Percentiles rank a stretch among this genome's conserved stretches.
These are phyloP conservation scores for Drosophila sordidula DNA, from an alignment of 2,888 invertebrate genomes.

Conservation along the genomic window DNA sequence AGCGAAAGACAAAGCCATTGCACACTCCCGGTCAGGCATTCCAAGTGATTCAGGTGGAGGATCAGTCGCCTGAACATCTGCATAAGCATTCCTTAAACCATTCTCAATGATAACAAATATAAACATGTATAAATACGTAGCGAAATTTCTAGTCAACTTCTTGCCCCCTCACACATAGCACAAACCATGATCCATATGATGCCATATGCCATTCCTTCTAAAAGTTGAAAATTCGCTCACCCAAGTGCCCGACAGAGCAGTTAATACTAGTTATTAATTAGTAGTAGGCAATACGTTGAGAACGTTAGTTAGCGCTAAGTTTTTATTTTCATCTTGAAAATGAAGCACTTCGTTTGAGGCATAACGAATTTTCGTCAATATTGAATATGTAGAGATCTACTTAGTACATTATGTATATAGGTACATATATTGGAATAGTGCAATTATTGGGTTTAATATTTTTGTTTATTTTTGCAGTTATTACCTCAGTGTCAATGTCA, in stretches of 20 bases:
- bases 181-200: slow-evolving; percentile 26
- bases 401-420: slow-evolving; percentile 2
- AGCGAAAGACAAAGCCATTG: slow-evolving; percentile 25
- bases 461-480: slow-evolving; percentile 30
- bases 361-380: slow-evolving; percentile 59
- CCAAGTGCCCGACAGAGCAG: slow-evolving; percentile 26
- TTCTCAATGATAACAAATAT: slow-evolving; percentile 49
- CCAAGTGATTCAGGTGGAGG: slow-evolving; percentile 19
- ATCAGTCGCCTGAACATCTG: slow-evolving; percentile 21
- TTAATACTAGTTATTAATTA: slow-evolving; percentile 36
- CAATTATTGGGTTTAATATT: slow-evolving; percentile 63
- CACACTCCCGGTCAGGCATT: slow-evolving; percentile 47
- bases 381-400: slow-evolving; percentile 8
- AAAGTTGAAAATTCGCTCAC: slow-evolving; percentile 59
- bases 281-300: slow-evolving; percentile 30
- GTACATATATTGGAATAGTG: slow-evolving; percentile 58
- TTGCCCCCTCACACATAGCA: slow-evolving; percentile 68
- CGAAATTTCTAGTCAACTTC: slow-evolving; percentile 83
- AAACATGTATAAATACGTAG: slow-evolving; percentile 49
- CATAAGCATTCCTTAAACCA: slow-evolving; percentile 50
- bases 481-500: slow-evolving; percentile 44
- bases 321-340: too few species aligned
- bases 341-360: slow-evolving; percentile 17
- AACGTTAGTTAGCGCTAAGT: slow-evolving; percentile 5
- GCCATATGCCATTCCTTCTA: slow-evolving; percentile 24